These are phyloP conservation scores for Protonibea diacanthus DNA, from an alignment of 2,797 vertebrate genomes.

Conservation along the genomic window DNA sequence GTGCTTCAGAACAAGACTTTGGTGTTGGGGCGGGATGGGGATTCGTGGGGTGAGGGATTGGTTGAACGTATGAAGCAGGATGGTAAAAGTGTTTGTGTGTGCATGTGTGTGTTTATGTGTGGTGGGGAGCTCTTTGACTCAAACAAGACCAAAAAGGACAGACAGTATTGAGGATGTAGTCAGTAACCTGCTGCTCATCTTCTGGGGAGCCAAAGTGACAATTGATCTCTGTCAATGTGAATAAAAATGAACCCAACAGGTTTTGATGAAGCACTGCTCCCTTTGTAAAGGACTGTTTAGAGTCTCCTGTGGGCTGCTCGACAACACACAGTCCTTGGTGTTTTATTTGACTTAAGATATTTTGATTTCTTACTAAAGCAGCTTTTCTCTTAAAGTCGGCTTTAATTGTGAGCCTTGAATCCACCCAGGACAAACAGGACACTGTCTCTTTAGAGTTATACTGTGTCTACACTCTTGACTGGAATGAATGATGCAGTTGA, in stretches of 20 bases:
- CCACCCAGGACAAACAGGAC: neutral
- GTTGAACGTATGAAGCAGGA: slow-evolving; percentile 8
- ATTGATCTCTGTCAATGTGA: neutral
- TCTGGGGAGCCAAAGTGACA: neutral
- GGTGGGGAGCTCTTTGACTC: slow-evolving; percentile 39
- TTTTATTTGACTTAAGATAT: neutral
- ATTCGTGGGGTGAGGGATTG: neutral
- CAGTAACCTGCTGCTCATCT: slow-evolving; percentile 10
- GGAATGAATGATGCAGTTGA: neutral
- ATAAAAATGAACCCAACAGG: neutral
- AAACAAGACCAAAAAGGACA: slow-evolving; percentile 61
- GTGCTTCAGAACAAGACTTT: slow-evolving; percentile 29
- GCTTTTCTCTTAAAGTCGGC: neutral
- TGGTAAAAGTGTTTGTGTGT: slow-evolving; percentile 20
- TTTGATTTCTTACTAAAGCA: slow-evolving; percentile 15
- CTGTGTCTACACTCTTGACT: neutral
- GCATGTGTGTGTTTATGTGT: slow-evolving; percentile 21
- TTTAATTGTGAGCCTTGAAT: neutral
- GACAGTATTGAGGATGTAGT: slow-evolving; percentile 20
- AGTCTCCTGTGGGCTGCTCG: neutral
- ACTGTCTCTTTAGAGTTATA: neutral
- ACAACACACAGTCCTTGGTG: neutral
- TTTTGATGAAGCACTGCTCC: neutral
- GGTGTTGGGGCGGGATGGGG: slow-evolving; percentile 27
- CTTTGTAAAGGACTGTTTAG: neutral